A percentile compares a stretch with the other conserved stretches of the same genome.
Conservation (phyloP, 2,113 vertebrate genomes). For the Hydropotes inermis region DNA sequence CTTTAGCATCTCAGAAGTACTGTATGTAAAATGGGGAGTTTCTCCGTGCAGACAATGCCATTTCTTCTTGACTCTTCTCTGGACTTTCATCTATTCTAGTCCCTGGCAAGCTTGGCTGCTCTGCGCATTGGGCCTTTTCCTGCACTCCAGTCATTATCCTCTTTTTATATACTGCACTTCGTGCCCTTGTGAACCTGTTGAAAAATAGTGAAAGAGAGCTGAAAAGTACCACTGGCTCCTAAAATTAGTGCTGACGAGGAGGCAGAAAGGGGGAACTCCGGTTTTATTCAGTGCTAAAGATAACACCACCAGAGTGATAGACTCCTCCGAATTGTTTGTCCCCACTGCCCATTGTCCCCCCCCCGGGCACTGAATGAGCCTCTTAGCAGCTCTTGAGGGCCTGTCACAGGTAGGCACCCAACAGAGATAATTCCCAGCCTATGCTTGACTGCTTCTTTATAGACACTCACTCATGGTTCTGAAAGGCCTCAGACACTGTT, state of each 20-base stretch:
- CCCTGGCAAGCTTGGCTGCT: conserved; percentile 85
- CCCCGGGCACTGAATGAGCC: conserved; percentile 88
- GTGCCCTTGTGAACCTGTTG: conserved; percentile 95
- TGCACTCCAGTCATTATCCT: conserved; percentile 89
- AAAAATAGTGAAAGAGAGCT: conserved; percentile 91
- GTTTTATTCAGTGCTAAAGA: conserved; percentile 98
- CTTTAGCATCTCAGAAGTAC: conserved; percentile 51
- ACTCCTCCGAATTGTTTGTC: conserved; percentile 97
- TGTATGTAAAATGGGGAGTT: conserved; percentile 75
- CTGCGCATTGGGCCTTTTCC: conserved; percentile 84
- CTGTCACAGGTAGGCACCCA: conserved; percentile 97
- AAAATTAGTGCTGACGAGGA: conserved; percentile 88
- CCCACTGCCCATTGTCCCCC: conserved; percentile 90
- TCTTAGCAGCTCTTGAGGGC: conserved; percentile 95
- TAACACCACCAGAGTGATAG: conserved; percentile 98
- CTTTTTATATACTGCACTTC: conserved; percentile 97
- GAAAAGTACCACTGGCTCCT: conserved; percentile 92
- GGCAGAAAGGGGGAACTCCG: conserved; percentile 91
- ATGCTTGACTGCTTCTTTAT: conserved; percentile 98
- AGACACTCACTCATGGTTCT: conserved; percentile 90
- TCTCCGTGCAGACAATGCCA: conserved; percentile 74
- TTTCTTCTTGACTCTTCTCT: conserved; percentile 77
- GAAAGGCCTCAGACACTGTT: conserved; percentile 96
- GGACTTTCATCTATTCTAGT: conserved; percentile 85
- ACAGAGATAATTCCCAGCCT: conserved; percentile 93